Percentiles rank a stretch among this genome's conserved stretches.
Conservation (phyloP, 2,888 invertebrate genomes). For the Nomada hirtipes region DNA sequence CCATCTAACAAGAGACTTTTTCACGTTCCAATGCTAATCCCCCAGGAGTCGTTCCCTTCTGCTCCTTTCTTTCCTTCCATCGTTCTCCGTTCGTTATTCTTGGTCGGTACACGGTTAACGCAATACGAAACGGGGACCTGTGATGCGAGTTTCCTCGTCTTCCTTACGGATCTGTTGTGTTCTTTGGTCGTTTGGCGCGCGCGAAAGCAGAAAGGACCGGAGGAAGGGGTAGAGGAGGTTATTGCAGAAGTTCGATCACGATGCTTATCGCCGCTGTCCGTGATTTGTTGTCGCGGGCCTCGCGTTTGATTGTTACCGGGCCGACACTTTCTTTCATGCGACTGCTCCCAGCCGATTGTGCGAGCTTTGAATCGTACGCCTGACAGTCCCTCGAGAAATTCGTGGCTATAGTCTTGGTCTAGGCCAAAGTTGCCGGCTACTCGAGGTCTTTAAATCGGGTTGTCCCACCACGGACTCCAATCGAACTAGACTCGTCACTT, state of each 20-base stretch:
- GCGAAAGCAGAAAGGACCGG: slow-evolving; percentile 17
- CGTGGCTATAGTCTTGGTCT: no score
- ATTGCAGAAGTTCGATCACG: slow-evolving; percentile 52
- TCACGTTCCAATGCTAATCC: slow-evolving; percentile 83
- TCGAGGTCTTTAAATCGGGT: no score
- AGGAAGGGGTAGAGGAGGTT: slow-evolving; percentile 13
- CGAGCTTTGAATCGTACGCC: background rate
- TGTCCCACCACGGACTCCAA: no score
- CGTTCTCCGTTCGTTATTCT: slow-evolving; percentile 2
- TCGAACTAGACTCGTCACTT: no score
- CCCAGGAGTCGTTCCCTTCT: slow-evolving; percentile 60
- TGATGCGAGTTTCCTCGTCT: background rate
- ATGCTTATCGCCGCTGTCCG: slow-evolving; percentile 53
- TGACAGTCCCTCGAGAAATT: no score
- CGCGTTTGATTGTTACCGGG: slow-evolving; percentile 30
- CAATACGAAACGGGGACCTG: slow-evolving; percentile 16
- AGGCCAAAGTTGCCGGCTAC: no score
- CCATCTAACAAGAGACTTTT: slow-evolving; percentile 80
- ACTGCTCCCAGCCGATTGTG: background rate
- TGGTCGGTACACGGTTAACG: slow-evolving; percentile 6
- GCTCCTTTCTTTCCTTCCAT: slow-evolving; percentile 29
- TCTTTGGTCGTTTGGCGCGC: slow-evolving; percentile 25
- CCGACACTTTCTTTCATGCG: background rate
- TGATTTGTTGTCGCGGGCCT: slow-evolving; percentile 57
- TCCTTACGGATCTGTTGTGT: background rate